Evolutionary conservation across 2,888 invertebrate genomes (phyloP).

Genomic region (Melitaea athalia): DNA sequence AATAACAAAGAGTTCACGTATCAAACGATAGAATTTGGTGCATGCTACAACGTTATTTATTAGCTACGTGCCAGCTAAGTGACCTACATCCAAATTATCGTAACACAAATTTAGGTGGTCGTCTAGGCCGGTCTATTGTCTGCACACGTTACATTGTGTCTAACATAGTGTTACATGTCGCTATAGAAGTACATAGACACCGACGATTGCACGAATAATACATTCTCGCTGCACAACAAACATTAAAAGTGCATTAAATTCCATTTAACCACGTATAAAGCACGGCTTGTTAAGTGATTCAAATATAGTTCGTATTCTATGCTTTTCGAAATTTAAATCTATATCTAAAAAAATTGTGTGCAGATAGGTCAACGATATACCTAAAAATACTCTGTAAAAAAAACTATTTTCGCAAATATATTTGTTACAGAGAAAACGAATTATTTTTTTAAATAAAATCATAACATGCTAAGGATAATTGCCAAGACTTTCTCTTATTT

Average conservation of each 20-base stretch:
- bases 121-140: slow-evolving; percentile 32
- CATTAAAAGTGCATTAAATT: slow-evolving; percentile 78
- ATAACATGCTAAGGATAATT: neutral
- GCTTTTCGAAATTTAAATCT: slow-evolving; percentile 52
- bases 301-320: slow-evolving; percentile 60
- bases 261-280: slow-evolving; percentile 66
- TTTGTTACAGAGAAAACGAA: too few relatives aligned
- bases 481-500: neutral
- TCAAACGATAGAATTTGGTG: slow-evolving; percentile 28
- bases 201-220: slow-evolving; percentile 62
- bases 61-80: slow-evolving; percentile 44
- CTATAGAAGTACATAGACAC: slow-evolving; percentile 34
- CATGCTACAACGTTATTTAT: slow-evolving; percentile 25
- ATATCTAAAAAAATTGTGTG: slow-evolving; percentile 26
- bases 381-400: neutral
- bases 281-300: slow-evolving; percentile 59
- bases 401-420: neutral
- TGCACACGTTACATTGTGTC: slow-evolving; percentile 37
- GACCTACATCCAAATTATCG: slow-evolving; percentile 56
- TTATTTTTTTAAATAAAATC: neutral
- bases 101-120: slow-evolving; percentile 36
- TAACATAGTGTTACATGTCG: slow-evolving; percentile 15
- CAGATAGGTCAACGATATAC: neutral
- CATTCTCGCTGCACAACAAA: slow-evolving; percentile 62
- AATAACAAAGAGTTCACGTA: slow-evolving; percentile 11